phyloP scores from a whole-genome alignment of 2,888 invertebrate genomes.

The Mesorhabditis sp. region DNA sequence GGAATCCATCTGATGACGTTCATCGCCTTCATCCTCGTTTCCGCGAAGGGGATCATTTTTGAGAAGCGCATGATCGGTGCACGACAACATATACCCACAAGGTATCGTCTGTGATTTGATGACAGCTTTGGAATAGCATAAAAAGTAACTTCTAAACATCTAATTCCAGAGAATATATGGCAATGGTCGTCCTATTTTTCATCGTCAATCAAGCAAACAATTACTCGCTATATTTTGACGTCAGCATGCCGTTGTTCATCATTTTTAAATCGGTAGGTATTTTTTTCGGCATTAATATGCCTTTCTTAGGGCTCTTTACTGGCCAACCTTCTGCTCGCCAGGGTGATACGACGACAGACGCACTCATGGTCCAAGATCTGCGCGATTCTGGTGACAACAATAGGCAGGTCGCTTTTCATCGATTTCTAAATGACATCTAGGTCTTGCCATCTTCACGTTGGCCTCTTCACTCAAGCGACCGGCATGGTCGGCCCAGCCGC shows the following conservation, averaged over 20 bases:
- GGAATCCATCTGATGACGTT: conserved; percentile 42
- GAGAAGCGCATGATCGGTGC: conserved; percentile 13
- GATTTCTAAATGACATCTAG: conserved; percentile 59
- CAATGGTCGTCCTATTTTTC: conserved; percentile 82
- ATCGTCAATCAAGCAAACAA: conserved; percentile 80
- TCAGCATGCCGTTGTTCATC: conserved; percentile 95
- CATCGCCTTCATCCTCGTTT: conserved; percentile 36
- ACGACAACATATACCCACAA: conserved; percentile 20
- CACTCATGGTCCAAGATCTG: not conserved
- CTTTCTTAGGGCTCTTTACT: conserved; percentile 78
- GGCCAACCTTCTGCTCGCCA: conserved; percentile 92
- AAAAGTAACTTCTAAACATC: not conserved
- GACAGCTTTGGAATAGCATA: not conserved
- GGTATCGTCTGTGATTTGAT: conserved; percentile 5
- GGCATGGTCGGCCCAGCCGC: not conserved
- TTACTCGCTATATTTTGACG: conserved; percentile 89
- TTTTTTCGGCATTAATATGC: not conserved
- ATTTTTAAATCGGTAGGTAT: conserved; percentile 85
- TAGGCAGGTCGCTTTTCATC: not conserved
- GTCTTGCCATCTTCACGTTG: conserved; percentile 84
- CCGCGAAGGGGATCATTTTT: conserved; percentile 35
- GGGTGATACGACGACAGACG: conserved; percentile 69
- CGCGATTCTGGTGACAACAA: not conserved
- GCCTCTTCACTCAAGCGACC: conserved; percentile 51
- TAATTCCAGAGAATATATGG: conserved; percentile 34